phyloP scores from a whole-genome alignment of 2,888 invertebrate species.

The Drosophila anomelani region DNA sequence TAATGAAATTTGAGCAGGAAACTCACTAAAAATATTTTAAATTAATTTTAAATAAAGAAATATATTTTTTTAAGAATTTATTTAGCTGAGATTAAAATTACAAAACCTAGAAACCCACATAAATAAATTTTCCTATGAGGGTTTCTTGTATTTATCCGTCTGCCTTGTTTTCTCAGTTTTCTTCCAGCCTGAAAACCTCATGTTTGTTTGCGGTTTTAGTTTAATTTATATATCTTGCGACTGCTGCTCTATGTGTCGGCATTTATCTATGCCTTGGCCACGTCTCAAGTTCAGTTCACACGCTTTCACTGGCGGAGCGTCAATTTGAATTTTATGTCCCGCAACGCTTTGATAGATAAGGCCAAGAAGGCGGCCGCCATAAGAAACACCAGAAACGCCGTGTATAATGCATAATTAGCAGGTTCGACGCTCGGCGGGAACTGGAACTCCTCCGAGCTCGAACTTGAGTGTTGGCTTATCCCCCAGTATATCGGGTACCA shows the following conservation, averaged over 20 bases:
- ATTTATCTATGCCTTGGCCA: conserved; percentile 43
- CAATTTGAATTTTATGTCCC: conserved; percentile 61
- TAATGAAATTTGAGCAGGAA: neutral
- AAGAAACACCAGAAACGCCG: conserved; percentile 26
- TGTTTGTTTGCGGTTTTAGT: conserved; percentile 47
- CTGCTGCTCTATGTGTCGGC: conserved; percentile 20
- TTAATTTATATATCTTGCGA: conserved; percentile 25
- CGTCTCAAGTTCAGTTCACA: conserved; percentile 83
- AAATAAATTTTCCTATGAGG: neutral
- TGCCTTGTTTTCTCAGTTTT: conserved; percentile 20
- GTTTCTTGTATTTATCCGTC: conserved; percentile 11
- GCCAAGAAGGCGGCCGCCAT: conserved; percentile 12
- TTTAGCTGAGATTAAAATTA: neutral
- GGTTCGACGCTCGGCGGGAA: conserved; percentile 27
- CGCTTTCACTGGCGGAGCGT: conserved; percentile 82
- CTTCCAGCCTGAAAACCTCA: conserved; percentile 21
- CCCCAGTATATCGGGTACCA: neutral
- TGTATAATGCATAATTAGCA: conserved; percentile 60
- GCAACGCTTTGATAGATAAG: conserved; percentile 58
- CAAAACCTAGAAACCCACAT: neutral
- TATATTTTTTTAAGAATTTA: neutral
- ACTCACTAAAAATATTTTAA: neutral
- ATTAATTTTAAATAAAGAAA: neutral
- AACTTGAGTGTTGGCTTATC: conserved; percentile 26
- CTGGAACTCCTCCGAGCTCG: conserved; percentile 24